Conservation (phyloP, 2,113 vertebrate genomes). For the Vombatus ursinus region DNA sequence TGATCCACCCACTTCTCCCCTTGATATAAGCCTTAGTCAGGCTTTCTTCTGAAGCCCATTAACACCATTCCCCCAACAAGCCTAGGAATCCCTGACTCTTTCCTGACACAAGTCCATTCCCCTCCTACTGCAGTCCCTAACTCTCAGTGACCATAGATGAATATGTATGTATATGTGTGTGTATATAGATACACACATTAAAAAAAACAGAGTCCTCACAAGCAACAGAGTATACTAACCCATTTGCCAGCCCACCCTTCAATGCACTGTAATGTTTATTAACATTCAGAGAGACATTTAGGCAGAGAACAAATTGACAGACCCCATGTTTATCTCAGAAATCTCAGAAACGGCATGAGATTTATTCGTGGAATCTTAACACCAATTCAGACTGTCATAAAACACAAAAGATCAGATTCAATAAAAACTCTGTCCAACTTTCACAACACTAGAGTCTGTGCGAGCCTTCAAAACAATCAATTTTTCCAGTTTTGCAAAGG, state of each 20-base stretch:
- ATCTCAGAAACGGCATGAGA: constrained; percentile 73
- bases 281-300: constrained; percentile 60
- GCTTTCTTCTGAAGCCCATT: constrained; percentile 20
- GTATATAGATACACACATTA: neutral
- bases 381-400: constrained; percentile 79
- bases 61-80: constrained; percentile 9
- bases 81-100: neutral
- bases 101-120: neutral
- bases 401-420: constrained; percentile 81
- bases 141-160: constrained; percentile 34
- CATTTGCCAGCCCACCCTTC: constrained; percentile 53
- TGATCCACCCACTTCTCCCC: neutral
- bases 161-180: neutral
- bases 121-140: neutral
- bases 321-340: constrained; percentile 71
- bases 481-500: constrained; percentile 82
- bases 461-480: constrained; percentile 81
- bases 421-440: constrained; percentile 81
- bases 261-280: constrained; percentile 61
- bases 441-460: constrained; percentile 74
- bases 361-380: constrained; percentile 81
- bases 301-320: constrained; percentile 66
- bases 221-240: neutral
- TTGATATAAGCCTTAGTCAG: too few relatives aligned
- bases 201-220: neutral